Base-by-base conservation (phyloP, 2,888 invertebrate species). In the Bellardia bayeri region DNA sequence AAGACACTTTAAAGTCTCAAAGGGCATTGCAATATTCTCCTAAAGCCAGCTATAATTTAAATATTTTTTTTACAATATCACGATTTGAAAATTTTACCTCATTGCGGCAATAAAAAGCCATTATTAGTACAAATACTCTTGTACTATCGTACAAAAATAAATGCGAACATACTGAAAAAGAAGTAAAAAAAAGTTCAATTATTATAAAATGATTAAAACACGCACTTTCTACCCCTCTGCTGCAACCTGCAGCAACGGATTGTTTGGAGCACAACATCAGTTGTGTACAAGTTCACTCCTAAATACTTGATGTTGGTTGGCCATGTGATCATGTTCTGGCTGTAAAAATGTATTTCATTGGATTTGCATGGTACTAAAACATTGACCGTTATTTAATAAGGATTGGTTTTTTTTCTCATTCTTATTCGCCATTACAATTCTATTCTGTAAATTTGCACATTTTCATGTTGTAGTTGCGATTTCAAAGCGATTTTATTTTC, bases 361-460 rank as follows among this genome's bases (percentile, higher is more conserved):
- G 54, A 72, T 64, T 64, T 72, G 11, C 30, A 69, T 76, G 61
- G 56, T 80, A 69, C 79, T 64, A 78, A 64, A 56, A 45, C 51
- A 79, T 23, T 69, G 64, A 80, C 86, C 86, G 83, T 86, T 86
- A 83, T 71, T 56, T 83, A 71, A 74, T 86, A 78, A 82, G 82
- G 79, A 79, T 78, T 71, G 42, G 13, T 72, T 81, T 76, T 6
- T 54, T 8, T 54, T 54, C 8, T 54, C n/a, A n/a, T 54, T n/a
- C n/a, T 16, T 37, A 61, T 23, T 23, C 7, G 40, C 51, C 37
- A 61, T 71, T 80, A 71, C 80, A 30, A 37, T 45, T 68, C 49
- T 51, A 58, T 61, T 66, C 40, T 71, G 61, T 80, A 71, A 58
- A 75, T 74, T 61, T 63, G 16, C 37, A 51, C 64, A 74, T 56